These are phyloP conservation scores for Sylvilagus bachmani DNA, from an alignment of 2,113 vertebrate genomes.

Conservation along the genomic window DNA sequence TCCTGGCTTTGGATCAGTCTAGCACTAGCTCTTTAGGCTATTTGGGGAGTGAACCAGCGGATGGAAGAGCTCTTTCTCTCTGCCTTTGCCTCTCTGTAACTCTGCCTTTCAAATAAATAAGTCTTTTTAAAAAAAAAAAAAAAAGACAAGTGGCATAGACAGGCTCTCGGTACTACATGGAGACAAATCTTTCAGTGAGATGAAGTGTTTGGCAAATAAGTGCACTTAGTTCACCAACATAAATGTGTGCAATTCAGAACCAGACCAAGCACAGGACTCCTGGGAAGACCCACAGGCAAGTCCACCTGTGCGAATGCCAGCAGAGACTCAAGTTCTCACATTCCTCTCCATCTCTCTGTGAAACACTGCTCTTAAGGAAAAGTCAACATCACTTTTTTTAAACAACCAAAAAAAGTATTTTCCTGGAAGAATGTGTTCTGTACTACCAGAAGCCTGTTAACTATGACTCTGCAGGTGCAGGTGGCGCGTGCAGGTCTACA, in stretches of 20 bases:
- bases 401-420: neutral
- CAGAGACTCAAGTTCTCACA: rapidly evolving
- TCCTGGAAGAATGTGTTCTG: neutral
- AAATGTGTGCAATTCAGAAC: neutral
- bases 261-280: neutral
- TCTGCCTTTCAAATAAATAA: no score
- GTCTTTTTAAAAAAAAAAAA: no score
- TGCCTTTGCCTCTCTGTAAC: no score
- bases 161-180: neutral
- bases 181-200: neutral
- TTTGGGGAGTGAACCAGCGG: no score
- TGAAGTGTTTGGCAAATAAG: neutral
- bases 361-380: neutral
- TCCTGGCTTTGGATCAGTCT: no score
- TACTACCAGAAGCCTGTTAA: rapidly evolving
- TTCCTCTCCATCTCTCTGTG: neutral
- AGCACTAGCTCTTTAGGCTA: no score
- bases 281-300: neutral
- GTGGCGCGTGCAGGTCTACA: rapidly evolving
- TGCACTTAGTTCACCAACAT: neutral
- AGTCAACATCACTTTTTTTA: neutral
- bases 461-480: neutral
- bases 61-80: no score
- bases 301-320: neutral
- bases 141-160: neutral